Base-by-base conservation (phyloP, 2,113 vertebrate species). In the Amazona guildingii region DNA sequence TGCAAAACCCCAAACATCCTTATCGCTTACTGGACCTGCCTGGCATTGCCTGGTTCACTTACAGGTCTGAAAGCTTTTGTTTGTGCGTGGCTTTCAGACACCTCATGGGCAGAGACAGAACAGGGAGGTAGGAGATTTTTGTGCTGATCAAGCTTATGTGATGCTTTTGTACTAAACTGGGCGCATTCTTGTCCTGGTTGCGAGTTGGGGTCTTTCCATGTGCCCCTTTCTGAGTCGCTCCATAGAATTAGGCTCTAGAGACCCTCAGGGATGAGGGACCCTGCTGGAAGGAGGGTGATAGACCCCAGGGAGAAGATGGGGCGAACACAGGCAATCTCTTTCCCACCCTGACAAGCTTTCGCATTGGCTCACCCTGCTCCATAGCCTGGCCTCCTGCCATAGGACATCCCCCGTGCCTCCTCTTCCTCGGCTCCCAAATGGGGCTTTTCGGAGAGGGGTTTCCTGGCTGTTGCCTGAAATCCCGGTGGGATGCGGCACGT, bases 151-250 rank as follows among this genome's bases (percentile, higher is more conserved):
- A 63, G n/a, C 7, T 85, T 25, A 27, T 12, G 9, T 13, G 44
- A 66, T 19, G 23, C 1, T 61, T 69, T 86, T 44, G n/a, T 2
- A 66, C 55, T 15, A 39, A 74, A 83, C 28, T 25, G 13, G 13
- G 7, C 0, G 0, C 2, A 0, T 74, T 92, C 25, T 62, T n/a
- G 16, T 23, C 31, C 4, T 51, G 24, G 2, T 6, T 66, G 75
- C 2, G 4, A 59, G 9, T 8, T 41, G 37, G 3, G 10, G 8
- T 66, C 14, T 29, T 72, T 52, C 52, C 33, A 39, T 9, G 25
- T 35, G 16, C 8, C 27, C 18, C 8, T 54, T 91, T 67, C 31
- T 49, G 9, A 39, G 11, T 39, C 3, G 49, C 9, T 70, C 17
- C 17, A 11, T 13, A 29, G 43, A 4, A 2, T 17, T 7, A 54